Percentiles rank a stretch among this genome's conserved stretches.
Conservation (phyloP, 1,140 invertebrate species). For the Drosophila baimaii region DNA sequence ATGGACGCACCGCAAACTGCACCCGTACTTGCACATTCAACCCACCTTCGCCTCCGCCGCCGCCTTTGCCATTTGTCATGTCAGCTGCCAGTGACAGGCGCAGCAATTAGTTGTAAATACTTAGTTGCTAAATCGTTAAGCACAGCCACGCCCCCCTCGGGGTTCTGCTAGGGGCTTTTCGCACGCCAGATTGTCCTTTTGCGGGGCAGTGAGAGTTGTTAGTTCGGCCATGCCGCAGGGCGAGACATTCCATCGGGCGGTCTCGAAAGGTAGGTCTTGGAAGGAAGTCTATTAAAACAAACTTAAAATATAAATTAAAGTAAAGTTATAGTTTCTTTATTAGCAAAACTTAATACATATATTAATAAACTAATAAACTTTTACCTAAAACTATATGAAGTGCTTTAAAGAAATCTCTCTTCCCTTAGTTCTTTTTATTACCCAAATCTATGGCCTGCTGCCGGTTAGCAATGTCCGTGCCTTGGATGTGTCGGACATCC, state of each 20-base stretch:
- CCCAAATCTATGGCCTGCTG: slow-evolving; percentile 71
- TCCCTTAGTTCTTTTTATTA: slow-evolving; percentile 67
- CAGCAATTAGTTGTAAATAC: slow-evolving; percentile 67
- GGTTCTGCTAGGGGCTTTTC: slow-evolving; percentile 3
- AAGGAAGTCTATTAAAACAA: background rate
- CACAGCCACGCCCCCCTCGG: slow-evolving; percentile 48
- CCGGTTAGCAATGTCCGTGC: slow-evolving; percentile 65
- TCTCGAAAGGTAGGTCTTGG: slow-evolving; percentile 53
- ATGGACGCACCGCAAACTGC: slow-evolving; percentile 18
- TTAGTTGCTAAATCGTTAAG: slow-evolving; percentile 57
- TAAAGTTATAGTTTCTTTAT: too few species aligned
- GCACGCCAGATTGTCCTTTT: slow-evolving; percentile 11
- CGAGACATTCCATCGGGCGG: slow-evolving; percentile 70
- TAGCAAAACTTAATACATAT: too few species aligned
- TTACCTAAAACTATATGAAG: too few species aligned
- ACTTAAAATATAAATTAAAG: background rate
- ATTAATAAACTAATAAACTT: too few species aligned
- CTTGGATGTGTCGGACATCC: slow-evolving; percentile 43
- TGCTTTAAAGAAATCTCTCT: background rate
- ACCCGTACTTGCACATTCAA: slow-evolving; percentile 7
- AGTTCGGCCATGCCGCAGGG: slow-evolving; percentile 62
- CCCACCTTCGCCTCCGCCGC: slow-evolving; percentile 5
- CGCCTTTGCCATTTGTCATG: slow-evolving; percentile 59
- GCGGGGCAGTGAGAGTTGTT: slow-evolving; percentile 35
- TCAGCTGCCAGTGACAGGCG: slow-evolving; percentile 62